phyloP scores from a whole-genome alignment of 1,140 invertebrate genomes.

The Tigriopus japonicus region DNA sequence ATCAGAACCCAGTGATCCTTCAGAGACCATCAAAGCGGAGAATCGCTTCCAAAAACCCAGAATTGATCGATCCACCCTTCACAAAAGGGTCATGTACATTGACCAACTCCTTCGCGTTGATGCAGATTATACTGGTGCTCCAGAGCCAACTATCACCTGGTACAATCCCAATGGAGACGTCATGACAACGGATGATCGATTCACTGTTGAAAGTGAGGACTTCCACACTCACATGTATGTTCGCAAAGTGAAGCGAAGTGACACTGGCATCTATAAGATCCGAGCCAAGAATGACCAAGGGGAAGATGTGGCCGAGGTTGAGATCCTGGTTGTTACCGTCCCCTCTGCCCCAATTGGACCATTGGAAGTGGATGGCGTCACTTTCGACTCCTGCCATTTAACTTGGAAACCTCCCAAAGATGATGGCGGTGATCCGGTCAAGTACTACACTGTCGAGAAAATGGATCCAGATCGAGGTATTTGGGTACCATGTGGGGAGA shows the following conservation, averaged over 20 bases:
- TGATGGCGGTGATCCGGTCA: conserved; percentile 87
- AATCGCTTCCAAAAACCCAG: conserved; percentile 42
- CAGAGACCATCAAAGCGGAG: conserved; percentile 81
- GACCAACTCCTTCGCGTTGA: conserved; percentile 80
- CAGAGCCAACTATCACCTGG: conserved; percentile 66
- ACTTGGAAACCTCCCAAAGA: conserved; percentile 97
- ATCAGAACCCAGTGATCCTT: conserved; percentile 73
- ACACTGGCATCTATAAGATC: conserved; percentile 69
- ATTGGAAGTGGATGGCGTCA: conserved; percentile 77
- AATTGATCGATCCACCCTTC: conserved; percentile 15
- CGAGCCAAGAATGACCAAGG: conserved; percentile 85
- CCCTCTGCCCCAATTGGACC: conserved; percentile 84
- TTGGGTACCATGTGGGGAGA: conserved; percentile 70
- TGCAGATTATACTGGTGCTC: conserved; percentile 78
- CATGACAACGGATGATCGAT: conserved; percentile 21
- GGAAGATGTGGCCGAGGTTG: conserved; percentile 73
- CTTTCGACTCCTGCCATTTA: conserved; percentile 82
- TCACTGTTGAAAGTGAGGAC: conserved; percentile 72
- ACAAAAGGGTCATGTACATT: conserved; percentile 32
- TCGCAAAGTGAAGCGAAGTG: conserved; percentile 53
- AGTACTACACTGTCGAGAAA: conserved; percentile 88
- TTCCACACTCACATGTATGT: conserved; percentile 79
- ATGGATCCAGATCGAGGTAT: conserved; percentile 72
- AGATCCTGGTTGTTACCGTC: conserved; percentile 67
- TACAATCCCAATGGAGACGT: conserved; percentile 30